Percentiles rank a stretch among this genome's conserved stretches.
Evolutionary conservation across 2,888 invertebrate genomes (phyloP).

Genomic region (Achlya flavicornis): DNA sequence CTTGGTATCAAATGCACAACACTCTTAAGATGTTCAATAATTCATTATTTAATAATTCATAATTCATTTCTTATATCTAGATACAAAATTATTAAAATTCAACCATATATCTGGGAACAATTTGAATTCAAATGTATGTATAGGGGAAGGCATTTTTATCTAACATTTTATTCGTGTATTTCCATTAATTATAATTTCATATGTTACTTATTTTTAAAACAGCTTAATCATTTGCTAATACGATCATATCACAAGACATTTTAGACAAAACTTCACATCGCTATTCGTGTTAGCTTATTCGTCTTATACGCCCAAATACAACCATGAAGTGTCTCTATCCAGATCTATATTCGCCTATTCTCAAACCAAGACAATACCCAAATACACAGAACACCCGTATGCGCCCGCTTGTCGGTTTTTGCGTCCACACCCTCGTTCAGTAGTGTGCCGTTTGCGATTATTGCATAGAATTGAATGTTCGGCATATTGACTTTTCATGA

Average conservation of each 20-base stretch:
- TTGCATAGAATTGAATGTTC: too few relatives aligned
- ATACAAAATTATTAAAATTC: slow-evolving; percentile 45
- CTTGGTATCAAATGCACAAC: slow-evolving; percentile 39
- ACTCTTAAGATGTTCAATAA: slow-evolving; percentile 31
- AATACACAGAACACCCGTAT: too few relatives aligned
- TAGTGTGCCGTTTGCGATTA: too few relatives aligned
- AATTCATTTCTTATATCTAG: slow-evolving; percentile 23
- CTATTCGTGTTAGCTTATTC: too few relatives aligned
- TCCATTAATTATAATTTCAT: neutral
- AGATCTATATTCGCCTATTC: too few relatives aligned
- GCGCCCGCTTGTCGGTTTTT: too few relatives aligned
- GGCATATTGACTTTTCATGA: too few relatives aligned
- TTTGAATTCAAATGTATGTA: slow-evolving; percentile 10
- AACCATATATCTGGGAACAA: slow-evolving; percentile 14
- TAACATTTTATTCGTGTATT: neutral
- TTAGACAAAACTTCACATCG: neutral
- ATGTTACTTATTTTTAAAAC: neutral
- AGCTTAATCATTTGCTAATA: neutral
- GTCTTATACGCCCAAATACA: too few relatives aligned
- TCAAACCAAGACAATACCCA: too few relatives aligned
- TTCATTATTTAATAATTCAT: too few relatives aligned
- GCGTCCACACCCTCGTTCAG: too few relatives aligned
- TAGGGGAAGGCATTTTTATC: slow-evolving; percentile 19
- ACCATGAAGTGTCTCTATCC: too few relatives aligned
- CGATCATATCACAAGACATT: slow-evolving; percentile 3